Evolutionary conservation across 2,888 invertebrate species (phyloP).

Genomic region (Caenorhabditis panamensis): DNA sequence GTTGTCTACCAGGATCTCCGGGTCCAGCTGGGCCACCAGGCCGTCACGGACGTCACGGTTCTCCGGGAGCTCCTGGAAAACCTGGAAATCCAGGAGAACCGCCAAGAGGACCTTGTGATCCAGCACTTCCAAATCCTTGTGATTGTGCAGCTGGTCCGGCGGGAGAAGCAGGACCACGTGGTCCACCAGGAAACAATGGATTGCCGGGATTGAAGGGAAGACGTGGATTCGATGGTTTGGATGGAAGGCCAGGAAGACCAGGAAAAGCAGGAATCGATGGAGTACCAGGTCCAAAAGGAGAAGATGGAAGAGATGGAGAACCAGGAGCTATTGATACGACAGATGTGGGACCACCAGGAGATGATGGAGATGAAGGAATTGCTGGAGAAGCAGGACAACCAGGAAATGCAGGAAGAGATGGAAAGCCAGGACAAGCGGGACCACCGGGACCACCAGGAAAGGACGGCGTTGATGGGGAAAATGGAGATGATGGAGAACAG

Average conservation of each 20-base stretch:
- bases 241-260: conserved; percentile 67
- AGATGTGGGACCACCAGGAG: conserved; percentile 61
- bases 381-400: conserved; percentile 66
- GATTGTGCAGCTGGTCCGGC: conserved; percentile 66
- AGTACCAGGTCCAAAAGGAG: conserved; percentile 46
- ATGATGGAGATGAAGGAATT: conserved; percentile 55
- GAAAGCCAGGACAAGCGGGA: conserved; percentile 64
- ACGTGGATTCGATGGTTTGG: conserved; percentile 61
- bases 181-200: conserved; percentile 65
- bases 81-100: conserved; percentile 60
- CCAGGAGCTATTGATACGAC: conserved; percentile 40
- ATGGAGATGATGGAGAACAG: conserved; percentile 56
- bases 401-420: conserved; percentile 61
- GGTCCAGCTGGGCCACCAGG: conserved; percentile 61
- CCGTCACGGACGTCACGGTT: conserved; percentile 51
- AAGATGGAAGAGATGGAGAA: conserved; percentile 58
- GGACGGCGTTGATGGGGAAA: conserved; percentile 60
- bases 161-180: conserved; percentile 63
- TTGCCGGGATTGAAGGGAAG: conserved; percentile 59
- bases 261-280: conserved; percentile 63
- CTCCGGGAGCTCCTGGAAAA: conserved; percentile 58
- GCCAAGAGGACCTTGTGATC: conserved; percentile 49
- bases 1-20: conserved; percentile 76
- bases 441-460: conserved; percentile 64
- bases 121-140: conserved; percentile 44